phyloP scores from a whole-genome alignment of 2,888 invertebrate species.

The Venusia cambrica region DNA sequence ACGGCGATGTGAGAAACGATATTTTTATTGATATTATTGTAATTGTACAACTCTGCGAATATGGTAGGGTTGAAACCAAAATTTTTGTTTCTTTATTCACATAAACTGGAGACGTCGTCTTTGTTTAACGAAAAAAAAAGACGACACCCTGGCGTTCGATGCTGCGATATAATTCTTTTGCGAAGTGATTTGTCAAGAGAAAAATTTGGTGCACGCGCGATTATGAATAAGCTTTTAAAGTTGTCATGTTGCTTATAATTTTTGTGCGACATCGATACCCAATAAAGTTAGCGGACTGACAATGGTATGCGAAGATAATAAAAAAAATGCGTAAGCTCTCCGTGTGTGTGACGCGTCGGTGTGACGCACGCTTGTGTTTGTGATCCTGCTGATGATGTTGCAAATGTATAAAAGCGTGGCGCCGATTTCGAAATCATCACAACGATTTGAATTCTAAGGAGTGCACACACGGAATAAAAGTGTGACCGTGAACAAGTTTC shows the following conservation, averaged over 20 bases:
- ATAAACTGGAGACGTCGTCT: slow-evolving; percentile 33
- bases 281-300: slow-evolving; percentile 57
- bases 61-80: slow-evolving; percentile 38
- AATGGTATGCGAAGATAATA: slow-evolving; percentile 59
- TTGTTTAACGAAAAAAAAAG: slow-evolving; percentile 23
- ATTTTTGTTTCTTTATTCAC: slow-evolving; percentile 40
- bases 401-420: slow-evolving; percentile 77
- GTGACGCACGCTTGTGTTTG: slow-evolving; percentile 45
- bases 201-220: slow-evolving; percentile 35
- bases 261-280: slow-evolving; percentile 60
- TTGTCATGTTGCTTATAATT: slow-evolving; percentile 40
- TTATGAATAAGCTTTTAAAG: slow-evolving; percentile 43
- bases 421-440: slow-evolving; percentile 78
- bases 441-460: slow-evolving; percentile 74
- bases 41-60: slow-evolving; percentile 37
- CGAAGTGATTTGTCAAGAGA: slow-evolving; percentile 34
- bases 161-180: slow-evolving; percentile 29
- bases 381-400: slow-evolving; percentile 67
- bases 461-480: slow-evolving; percentile 55
- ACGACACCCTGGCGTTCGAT: slow-evolving; percentile 19
- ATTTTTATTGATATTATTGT: slow-evolving; percentile 37
- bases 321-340: slow-evolving; percentile 58
- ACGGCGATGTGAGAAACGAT: slow-evolving; percentile 31
- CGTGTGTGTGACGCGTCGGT: slow-evolving; percentile 45
- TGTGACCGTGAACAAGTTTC: slow-evolving; percentile 63